Percentiles rank a stretch among this genome's conserved stretches.
phyloP scores from a whole-genome alignment of 1,140 invertebrate genomes.

The Caenorhabditis briggsae region DNA sequence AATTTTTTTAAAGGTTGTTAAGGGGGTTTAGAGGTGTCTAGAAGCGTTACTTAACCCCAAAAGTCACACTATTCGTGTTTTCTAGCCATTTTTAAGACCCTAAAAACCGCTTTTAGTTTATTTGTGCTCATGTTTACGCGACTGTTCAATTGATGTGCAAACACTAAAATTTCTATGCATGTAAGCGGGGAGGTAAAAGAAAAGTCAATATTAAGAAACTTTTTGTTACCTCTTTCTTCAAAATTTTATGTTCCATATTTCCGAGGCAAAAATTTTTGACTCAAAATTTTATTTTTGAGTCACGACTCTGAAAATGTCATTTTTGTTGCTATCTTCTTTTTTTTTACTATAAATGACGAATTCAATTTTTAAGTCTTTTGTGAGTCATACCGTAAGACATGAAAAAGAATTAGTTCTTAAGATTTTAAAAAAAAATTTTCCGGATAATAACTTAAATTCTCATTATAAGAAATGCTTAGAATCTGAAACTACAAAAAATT shows the following conservation, averaged over 20 bases:
- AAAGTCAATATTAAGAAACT: slow-evolving; percentile 8
- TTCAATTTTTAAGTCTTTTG: not conserved
- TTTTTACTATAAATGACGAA: not conserved
- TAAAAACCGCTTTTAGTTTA: too few relatives aligned
- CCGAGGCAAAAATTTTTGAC: too few relatives aligned
- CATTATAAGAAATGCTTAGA: too few relatives aligned
- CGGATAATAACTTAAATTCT: too few relatives aligned
- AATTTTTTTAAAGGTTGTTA: not conserved
- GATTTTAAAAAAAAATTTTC: too few relatives aligned
- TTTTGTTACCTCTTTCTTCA: not conserved
- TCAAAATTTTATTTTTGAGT: too few relatives aligned
- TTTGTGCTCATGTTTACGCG: too few relatives aligned
- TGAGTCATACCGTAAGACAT: too few relatives aligned
- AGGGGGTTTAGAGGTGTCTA: too few relatives aligned
- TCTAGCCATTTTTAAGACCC: too few relatives aligned
- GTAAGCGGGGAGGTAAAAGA: not conserved
- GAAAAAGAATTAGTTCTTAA: too few relatives aligned
- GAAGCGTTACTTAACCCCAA: not conserved
- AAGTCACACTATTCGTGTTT: not conserved
- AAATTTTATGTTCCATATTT: slow-evolving; percentile 1
- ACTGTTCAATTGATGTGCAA: slow-evolving; percentile 36
- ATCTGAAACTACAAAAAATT: too few relatives aligned
- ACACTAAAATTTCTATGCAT: not conserved
- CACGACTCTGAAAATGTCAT: not conserved
- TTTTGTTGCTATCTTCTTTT: not conserved